Percentiles rank a stretch among this genome's conserved stretches.
phyloP scores from a whole-genome alignment of 1,140 invertebrate genomes.

The Lutraria rhynchaena region DNA sequence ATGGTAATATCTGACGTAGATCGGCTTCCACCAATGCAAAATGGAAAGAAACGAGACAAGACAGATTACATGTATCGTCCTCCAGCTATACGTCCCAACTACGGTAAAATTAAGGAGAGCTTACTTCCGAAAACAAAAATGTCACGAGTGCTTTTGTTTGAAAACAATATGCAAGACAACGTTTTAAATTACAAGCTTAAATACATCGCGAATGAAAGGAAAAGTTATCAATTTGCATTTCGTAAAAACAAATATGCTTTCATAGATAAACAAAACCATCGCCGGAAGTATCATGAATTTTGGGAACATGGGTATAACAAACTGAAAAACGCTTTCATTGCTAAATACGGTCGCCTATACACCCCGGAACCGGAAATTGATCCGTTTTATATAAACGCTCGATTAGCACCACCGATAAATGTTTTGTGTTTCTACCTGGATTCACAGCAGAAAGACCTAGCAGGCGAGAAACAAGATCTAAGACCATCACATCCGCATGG shows the following conservation, averaged over 20 bases:
- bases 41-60: conserved; percentile 25
- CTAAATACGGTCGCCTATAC: conserved; percentile 11
- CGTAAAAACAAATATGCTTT: conserved; percentile 31
- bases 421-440: conserved; percentile 45
- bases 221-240: conserved; percentile 37
- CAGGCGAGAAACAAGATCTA: neutral
- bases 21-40: too few relatives aligned
- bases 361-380: conserved; percentile 44
- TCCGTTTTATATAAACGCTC: conserved; percentile 33
- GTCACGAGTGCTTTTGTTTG: conserved; percentile 74
- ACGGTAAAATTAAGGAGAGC: conserved; percentile 65
- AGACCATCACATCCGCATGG: neutral
- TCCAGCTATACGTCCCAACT: conserved; percentile 76
- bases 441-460: conserved; percentile 6
- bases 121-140: conserved; percentile 75
- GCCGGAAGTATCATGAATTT: conserved; percentile 32
- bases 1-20: too few relatives aligned
- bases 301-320: conserved; percentile 38
- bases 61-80: conserved; percentile 76
- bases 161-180: conserved; percentile 76
- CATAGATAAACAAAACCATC: conserved; percentile 11
- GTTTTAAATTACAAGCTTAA: conserved; percentile 72
- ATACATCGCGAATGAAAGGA: conserved; percentile 65
- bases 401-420: conserved; percentile 49
- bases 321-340: conserved; percentile 42